These are phyloP conservation scores for Buathra laborator DNA, from an alignment of 2,888 invertebrate species.

Conservation along the genomic window DNA sequence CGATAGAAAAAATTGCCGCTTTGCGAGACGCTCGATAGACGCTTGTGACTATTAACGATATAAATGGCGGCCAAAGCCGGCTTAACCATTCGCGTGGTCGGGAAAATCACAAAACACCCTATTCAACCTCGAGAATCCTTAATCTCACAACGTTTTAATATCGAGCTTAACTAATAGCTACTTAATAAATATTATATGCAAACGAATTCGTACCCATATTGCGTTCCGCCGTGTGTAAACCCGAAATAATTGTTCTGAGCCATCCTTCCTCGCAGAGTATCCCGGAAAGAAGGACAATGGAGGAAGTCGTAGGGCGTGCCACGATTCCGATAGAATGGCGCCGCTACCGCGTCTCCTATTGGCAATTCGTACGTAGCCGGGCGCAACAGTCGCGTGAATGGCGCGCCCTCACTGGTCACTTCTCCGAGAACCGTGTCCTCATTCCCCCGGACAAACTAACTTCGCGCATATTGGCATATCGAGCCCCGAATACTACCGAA, in stretches of 20 bases:
- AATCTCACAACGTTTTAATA: slow-evolving; percentile 64
- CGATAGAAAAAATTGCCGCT: slow-evolving; percentile 39
- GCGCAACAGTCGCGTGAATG: slow-evolving; percentile 72
- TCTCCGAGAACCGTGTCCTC: slow-evolving; percentile 72
- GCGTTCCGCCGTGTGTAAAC: slow-evolving; percentile 97
- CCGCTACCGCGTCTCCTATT: slow-evolving; percentile 75
- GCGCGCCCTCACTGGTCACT: slow-evolving; percentile 75
- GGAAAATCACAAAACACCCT: slow-evolving; percentile 45
- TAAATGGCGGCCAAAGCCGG: slow-evolving; percentile 81
- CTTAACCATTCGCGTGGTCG: slow-evolving; percentile 77
- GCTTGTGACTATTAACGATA: slow-evolving; percentile 72
- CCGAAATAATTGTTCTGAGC: slow-evolving; percentile 98
- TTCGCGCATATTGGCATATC: slow-evolving; percentile 2
- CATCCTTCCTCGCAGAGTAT: slow-evolving; percentile 87
- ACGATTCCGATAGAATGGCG: slow-evolving; percentile 78
- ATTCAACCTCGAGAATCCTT: slow-evolving; percentile 65
- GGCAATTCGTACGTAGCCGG: slow-evolving; percentile 68
- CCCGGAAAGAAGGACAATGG: slow-evolving; percentile 84
- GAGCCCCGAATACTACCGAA: not conserved
- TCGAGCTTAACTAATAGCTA: slow-evolving; percentile 74
- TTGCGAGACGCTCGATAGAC: slow-evolving; percentile 71
- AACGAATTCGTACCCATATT: slow-evolving; percentile 91
- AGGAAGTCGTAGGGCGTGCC: slow-evolving; percentile 84
- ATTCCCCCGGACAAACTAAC: slow-evolving; percentile 49
- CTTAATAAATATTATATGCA: slow-evolving; percentile 75